Base-by-base conservation (phyloP, 2,888 invertebrate species). In the Lasius fuliginosus region DNA sequence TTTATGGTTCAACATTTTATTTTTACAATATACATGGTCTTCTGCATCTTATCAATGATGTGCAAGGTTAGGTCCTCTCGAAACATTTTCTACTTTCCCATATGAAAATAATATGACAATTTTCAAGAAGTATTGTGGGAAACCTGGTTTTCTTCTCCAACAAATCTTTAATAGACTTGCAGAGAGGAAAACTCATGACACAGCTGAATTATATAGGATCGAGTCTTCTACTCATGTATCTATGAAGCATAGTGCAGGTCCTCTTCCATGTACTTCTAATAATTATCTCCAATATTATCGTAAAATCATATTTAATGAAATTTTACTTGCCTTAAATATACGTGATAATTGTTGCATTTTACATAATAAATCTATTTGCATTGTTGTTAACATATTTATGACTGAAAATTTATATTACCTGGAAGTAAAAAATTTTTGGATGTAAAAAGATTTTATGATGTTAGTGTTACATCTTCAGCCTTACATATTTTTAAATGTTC, bases 81-180 rank as follows among this genome's bases (percentile, higher is more conserved):
- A 71, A 23, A 33, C 53, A 33, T 69, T 69, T 53, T 69, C 69
- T 0, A 53, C 69, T 56, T 71, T 71, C 1, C 56, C 56, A 8
- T 71, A 36, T 12, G 23, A 71, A 56, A 71, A 71, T 56, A 56
- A 71, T 4, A 71, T 71, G 46, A 30, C 1, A 15, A 0, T 68
- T 1, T 71, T 56, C 15, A 56, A 42, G 8, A 67, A 67, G 3
- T 42, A 27, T 23, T 65, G 9, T 42, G 46, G 42, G 1, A 67
- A 67, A 67, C 67, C 18, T 42, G 27, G 18, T 42, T 27, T 27
- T 27, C 15, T 4, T 27, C 67, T 67, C 4, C 27, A 67, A 67
- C 67, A 67, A 15, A 42, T 67, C 18, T 27, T 4, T 6, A 67
- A 67, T 15, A 67, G 42, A 67, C 15, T 67, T 1, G 27, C 42